These are phyloP conservation scores for Panurus biarmicus DNA, from an alignment of 2,113 vertebrate species.

Conservation along the genomic window DNA sequence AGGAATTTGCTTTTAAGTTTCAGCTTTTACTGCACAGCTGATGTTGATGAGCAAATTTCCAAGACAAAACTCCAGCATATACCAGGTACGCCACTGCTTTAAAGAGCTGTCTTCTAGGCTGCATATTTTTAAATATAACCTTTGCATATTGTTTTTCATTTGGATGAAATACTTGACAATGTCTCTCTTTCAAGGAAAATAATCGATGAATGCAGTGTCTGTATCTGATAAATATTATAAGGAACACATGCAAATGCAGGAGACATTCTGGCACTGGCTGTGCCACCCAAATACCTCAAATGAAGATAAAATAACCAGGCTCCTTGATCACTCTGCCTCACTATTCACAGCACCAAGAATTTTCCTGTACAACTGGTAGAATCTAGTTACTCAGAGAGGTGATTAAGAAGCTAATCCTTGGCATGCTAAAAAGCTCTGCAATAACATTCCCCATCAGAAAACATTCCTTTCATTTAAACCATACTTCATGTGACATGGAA, in stretches of 20 bases:
- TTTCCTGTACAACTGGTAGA: conserved; percentile 40
- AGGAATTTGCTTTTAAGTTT: not conserved
- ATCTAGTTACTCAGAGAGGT: conserved; percentile 38
- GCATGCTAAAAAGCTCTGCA: conserved; percentile 44
- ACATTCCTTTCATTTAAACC: conserved; percentile 50
- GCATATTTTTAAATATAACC: not conserved
- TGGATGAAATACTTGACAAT: not conserved
- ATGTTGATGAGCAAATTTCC: not conserved
- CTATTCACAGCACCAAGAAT: conserved; percentile 3
- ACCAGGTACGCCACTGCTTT: not conserved
- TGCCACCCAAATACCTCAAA: not conserved
- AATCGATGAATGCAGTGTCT: not conserved
- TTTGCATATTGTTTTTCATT: not conserved
- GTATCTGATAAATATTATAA: not conserved
- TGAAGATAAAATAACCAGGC: conserved; percentile 8
- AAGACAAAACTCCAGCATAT: not conserved
- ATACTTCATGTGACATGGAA: conserved; percentile 45
- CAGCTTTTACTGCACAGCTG: not conserved
- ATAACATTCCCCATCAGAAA: conserved; percentile 31
- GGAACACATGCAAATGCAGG: not conserved
- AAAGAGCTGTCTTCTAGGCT: not conserved
- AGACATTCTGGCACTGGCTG: not conserved
- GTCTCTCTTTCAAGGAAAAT: not conserved
- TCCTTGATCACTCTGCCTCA: not conserved
- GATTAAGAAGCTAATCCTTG: conserved; percentile 48